Evolutionary conservation across 92 coral and sea anemone genomes (phyloP).

Genomic region (Muricea muricata): DNA sequence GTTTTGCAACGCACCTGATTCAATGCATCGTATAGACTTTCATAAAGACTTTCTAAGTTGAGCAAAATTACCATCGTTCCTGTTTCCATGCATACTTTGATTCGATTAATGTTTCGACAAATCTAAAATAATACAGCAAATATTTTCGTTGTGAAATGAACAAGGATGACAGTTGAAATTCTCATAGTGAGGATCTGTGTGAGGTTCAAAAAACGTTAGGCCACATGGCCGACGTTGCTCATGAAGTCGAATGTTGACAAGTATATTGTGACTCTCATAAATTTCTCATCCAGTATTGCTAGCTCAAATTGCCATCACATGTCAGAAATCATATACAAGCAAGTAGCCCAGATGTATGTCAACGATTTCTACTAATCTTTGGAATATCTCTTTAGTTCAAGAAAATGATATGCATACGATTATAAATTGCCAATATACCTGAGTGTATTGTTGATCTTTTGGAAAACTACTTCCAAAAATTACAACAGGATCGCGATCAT

Average conservation of each 20-base stretch:
- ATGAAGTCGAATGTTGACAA: too few relatives aligned
- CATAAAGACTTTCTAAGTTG: too few relatives aligned
- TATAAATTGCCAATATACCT: conserved; percentile 26
- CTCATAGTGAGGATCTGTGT: too few relatives aligned
- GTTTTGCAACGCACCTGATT: too few relatives aligned
- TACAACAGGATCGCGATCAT: conserved; percentile 69
- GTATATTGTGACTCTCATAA: too few relatives aligned
- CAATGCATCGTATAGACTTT: too few relatives aligned
- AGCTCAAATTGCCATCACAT: background rate
- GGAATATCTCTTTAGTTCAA: conserved; percentile 69
- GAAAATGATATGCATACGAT: conserved; percentile 46
- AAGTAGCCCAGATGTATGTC: background rate
- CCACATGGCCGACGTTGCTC: too few relatives aligned
- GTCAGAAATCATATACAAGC: background rate
- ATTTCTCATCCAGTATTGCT: too few relatives aligned
- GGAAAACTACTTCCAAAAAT: too few relatives aligned
- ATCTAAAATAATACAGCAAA: conserved; percentile 43
- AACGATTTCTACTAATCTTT: background rate
- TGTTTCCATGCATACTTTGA: conserved; percentile 92
- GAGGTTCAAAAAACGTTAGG: too few relatives aligned
- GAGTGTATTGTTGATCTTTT: too few relatives aligned
- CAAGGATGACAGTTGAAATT: too few relatives aligned
- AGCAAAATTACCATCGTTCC: conserved; percentile 86
- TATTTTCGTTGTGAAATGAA: background rate
- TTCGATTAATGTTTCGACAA: conserved; percentile 90